Conservation (phyloP, 2,113 vertebrate genomes). For the Scomber colias region DNA sequence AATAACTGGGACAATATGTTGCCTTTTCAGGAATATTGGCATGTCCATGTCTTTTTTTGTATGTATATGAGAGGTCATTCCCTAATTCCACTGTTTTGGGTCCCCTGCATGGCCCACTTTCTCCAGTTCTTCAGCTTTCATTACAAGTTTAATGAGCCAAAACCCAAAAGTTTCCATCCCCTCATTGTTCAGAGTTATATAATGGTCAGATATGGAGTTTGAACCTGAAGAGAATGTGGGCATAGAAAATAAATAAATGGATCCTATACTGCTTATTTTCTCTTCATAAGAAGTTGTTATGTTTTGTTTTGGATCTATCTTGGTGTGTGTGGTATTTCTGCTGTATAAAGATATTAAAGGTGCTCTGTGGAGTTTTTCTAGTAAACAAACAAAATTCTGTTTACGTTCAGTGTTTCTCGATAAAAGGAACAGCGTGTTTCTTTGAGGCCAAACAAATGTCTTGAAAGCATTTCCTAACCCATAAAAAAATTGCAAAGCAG, state of each 20-base stretch:
- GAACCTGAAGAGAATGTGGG: not conserved
- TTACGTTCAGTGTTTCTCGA: not conserved
- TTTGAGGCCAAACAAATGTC: not conserved
- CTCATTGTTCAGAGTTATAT: no score
- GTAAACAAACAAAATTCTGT: not conserved
- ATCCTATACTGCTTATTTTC: not conserved
- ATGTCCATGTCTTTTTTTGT: not conserved
- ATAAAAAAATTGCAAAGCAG: not conserved
- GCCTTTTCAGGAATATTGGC: not conserved
- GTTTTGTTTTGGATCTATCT: not conserved
- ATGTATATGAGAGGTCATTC: not conserved
- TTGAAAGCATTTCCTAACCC: not conserved
- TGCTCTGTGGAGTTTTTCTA: not conserved
- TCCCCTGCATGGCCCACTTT: conserved; percentile 3
- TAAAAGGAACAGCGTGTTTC: not conserved
- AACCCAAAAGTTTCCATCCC: not conserved
- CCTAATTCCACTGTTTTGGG: not conserved
- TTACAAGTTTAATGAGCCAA: not conserved
- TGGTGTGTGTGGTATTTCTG: not conserved
- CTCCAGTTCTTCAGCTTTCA: not conserved
- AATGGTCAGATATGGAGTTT: not conserved
- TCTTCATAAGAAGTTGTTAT: not conserved
- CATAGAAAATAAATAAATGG: not conserved
- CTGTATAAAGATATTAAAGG: not conserved
- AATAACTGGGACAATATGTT: no score